A percentile compares a stretch with the other conserved stretches of the same genome.
Conservation (phyloP, 2,797 vertebrate species). For the Ibycter americanus region DNA sequence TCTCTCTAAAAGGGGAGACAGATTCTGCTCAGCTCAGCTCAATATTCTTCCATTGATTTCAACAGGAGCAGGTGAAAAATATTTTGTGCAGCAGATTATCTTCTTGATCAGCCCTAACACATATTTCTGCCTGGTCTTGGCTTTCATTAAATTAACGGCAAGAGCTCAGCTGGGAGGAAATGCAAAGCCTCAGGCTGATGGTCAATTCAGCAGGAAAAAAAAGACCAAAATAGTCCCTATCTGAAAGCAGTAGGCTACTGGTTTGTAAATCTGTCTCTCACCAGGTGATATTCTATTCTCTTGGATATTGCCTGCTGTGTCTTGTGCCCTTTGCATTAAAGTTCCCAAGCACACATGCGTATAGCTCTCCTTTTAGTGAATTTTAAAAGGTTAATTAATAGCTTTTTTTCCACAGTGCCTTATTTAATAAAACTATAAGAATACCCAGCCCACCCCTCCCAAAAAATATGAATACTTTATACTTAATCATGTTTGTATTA, state of each 20-base stretch:
- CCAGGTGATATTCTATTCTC: background rate
- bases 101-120: background rate
- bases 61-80: background rate
- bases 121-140: background rate
- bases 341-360: rapidly evolving
- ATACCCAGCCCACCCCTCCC: background rate
- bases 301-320: background rate
- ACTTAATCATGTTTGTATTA: background rate
- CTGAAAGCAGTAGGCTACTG: background rate
- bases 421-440: background rate
- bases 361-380: background rate
- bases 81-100: background rate
- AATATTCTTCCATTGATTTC: background rate
- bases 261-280: background rate
- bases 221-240: background rate
- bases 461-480: background rate
- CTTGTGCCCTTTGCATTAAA: background rate
- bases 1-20: background rate
- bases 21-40: background rate
- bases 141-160: background rate
- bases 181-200: background rate
- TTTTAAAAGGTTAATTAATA: background rate
- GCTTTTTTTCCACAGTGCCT: background rate
- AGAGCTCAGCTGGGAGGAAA: background rate
- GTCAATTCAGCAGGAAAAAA: background rate